A percentile compares a stretch with the other conserved stretches of the same genome.
These are phyloP conservation scores for Formica aserva DNA, from an alignment of 2,888 invertebrate genomes.

Conservation along the genomic window DNA sequence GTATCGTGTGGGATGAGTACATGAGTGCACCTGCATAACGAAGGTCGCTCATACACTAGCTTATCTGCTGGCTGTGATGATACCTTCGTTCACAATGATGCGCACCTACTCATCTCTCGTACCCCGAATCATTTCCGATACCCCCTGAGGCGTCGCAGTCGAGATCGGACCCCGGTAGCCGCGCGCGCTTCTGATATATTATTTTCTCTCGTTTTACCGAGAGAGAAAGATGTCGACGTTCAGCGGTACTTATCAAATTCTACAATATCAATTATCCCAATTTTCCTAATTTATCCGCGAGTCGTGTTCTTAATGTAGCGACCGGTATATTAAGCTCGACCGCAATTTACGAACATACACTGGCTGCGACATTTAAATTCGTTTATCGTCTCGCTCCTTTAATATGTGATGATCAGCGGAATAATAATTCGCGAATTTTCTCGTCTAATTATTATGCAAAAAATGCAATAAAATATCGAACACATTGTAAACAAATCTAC, in stretches of 20 bases:
- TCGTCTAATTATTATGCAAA: constrained; percentile 13
- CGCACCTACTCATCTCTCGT: constrained; percentile 58
- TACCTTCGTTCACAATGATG: constrained; percentile 59
- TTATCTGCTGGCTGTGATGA: constrained; percentile 62
- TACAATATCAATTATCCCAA: constrained; percentile 59
- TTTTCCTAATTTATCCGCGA: constrained; percentile 60
- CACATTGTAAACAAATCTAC: background rate
- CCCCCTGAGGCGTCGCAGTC: constrained; percentile 35
- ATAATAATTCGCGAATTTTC: background rate
- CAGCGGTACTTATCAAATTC: constrained; percentile 47
- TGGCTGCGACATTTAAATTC: background rate
- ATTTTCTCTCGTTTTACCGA: constrained; percentile 47
- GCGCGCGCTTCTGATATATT: constrained; percentile 58
- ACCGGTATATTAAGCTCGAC: background rate
- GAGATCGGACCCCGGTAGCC: constrained; percentile 66
- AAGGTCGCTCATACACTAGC: constrained; percentile 45
- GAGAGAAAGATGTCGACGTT: constrained; percentile 25
- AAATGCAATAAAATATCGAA: background rate
- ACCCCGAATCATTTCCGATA: constrained; percentile 34
- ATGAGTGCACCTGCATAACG: constrained; percentile 42
- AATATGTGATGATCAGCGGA: background rate
- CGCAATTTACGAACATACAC: constrained; percentile 17
- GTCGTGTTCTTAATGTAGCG: no score
- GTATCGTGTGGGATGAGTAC: constrained; percentile 60
- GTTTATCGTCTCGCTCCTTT: background rate